Evolutionary conservation across 1,140 invertebrate species (phyloP).

Genomic region (Reticulitermes speratus): DNA sequence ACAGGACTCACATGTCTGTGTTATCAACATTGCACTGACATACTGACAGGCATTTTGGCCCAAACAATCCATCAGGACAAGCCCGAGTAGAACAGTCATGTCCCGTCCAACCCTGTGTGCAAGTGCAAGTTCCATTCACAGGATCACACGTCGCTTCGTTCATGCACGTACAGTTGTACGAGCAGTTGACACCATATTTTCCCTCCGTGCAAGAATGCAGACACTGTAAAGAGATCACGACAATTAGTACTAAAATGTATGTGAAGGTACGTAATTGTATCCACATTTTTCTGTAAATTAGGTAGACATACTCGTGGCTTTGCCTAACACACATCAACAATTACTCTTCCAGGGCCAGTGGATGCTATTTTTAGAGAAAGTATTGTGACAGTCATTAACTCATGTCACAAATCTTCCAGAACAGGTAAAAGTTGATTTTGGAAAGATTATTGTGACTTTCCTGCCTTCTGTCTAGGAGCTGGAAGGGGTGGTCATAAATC

Average conservation of each 20-base stretch:
- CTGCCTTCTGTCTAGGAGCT: too few relatives aligned
- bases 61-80: slow-evolving; percentile 67
- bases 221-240: slow-evolving; percentile 59
- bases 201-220: slow-evolving; percentile 72
- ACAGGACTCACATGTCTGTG: slow-evolving; percentile 61
- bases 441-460: too few relatives aligned
- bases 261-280: not conserved
- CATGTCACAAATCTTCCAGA: too few relatives aligned
- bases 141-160: slow-evolving; percentile 73
- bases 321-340: too few relatives aligned
- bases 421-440: too few relatives aligned
- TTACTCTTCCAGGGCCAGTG: too few relatives aligned
- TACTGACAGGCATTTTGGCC: slow-evolving; percentile 65
- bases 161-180: slow-evolving; percentile 68
- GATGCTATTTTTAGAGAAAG: too few relatives aligned
- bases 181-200: slow-evolving; percentile 76
- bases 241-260: not conserved
- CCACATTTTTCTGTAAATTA: not conserved
- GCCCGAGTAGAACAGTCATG: slow-evolving; percentile 63
- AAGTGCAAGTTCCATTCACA: slow-evolving; percentile 68
- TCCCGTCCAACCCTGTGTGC: slow-evolving; percentile 75
- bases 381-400: too few relatives aligned
- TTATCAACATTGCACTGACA: slow-evolving; percentile 75
- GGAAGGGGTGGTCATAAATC: too few relatives aligned
- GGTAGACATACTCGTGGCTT: not conserved